Evolutionary conservation across 2,113 vertebrate species (phyloP).

Genomic region (Tapirus terrestris): DNA sequence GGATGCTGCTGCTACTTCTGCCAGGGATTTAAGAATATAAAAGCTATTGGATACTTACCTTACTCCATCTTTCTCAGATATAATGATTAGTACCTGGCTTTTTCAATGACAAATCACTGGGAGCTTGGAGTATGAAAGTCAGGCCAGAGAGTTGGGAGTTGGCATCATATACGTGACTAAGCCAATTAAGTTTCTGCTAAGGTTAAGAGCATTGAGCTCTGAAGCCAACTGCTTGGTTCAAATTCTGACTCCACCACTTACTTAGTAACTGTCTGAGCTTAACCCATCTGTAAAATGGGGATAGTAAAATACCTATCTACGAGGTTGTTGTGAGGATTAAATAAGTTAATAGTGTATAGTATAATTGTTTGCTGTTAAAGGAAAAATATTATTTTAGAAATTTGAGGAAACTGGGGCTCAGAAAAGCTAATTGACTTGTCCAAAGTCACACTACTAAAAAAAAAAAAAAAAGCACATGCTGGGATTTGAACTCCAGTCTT

Average conservation of each 20-base stretch:
- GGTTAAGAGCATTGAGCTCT: neutral
- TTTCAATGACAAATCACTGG: neutral
- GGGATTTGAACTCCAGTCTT: neutral
- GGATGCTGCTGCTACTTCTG: neutral
- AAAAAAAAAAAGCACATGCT: neutral
- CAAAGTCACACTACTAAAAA: neutral
- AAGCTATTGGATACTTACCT: neutral
- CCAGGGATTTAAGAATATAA: neutral
- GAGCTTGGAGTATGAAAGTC: neutral
- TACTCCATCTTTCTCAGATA: neutral
- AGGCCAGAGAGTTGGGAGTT: neutral
- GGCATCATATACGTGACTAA: neutral
- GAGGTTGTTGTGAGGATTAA: neutral
- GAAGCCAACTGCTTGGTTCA: neutral
- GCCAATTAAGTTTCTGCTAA: neutral
- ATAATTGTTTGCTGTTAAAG: neutral
- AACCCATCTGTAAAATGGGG: neutral
- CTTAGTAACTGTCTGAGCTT: neutral
- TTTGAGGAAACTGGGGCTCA: neutral
- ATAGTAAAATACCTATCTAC: neutral
- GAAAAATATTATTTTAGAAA: constrained; percentile 12
- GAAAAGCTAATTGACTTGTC: neutral
- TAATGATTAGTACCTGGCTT: neutral
- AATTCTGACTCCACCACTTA: neutral
- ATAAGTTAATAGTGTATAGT: neutral